These are phyloP conservation scores for Molossus molossus DNA, from an alignment of 2,797 vertebrate genomes.

Conservation along the genomic window DNA sequence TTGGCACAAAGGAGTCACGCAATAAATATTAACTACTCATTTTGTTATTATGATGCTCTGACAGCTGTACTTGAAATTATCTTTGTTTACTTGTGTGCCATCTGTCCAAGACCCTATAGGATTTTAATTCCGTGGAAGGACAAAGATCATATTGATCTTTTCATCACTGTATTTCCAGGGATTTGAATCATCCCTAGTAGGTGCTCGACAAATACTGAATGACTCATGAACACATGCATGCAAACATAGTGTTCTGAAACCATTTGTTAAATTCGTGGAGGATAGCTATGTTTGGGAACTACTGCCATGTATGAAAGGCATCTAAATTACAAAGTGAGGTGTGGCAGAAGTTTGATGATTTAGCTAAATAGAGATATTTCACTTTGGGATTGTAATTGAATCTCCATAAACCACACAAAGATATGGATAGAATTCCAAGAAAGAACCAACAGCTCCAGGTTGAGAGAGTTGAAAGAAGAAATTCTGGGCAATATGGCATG, in stretches of 20 bases:
- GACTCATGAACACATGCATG: neutral
- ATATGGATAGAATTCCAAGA: neutral
- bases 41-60: neutral
- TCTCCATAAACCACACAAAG: constrained; percentile 26
- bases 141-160: neutral
- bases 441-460: neutral
- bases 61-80: constrained; percentile 49
- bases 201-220: neutral
- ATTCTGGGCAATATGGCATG: neutral
- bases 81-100: neutral
- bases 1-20: constrained; percentile 33
- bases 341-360: neutral
- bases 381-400: constrained; percentile 41
- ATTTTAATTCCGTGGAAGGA: constrained; percentile 31
- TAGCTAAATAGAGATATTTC: constrained; percentile 23
- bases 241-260: constrained; percentile 3
- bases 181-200: neutral
- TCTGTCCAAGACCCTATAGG: neutral
- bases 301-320: neutral
- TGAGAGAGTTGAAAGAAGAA: neutral
- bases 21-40: constrained; percentile 23
- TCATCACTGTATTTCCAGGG: neutral
- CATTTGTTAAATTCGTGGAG: neutral
- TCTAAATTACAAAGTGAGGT: neutral
- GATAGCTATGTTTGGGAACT: neutral